Conservation (phyloP, 2,888 invertebrate genomes). For the Folsomia manolachei region DNA sequence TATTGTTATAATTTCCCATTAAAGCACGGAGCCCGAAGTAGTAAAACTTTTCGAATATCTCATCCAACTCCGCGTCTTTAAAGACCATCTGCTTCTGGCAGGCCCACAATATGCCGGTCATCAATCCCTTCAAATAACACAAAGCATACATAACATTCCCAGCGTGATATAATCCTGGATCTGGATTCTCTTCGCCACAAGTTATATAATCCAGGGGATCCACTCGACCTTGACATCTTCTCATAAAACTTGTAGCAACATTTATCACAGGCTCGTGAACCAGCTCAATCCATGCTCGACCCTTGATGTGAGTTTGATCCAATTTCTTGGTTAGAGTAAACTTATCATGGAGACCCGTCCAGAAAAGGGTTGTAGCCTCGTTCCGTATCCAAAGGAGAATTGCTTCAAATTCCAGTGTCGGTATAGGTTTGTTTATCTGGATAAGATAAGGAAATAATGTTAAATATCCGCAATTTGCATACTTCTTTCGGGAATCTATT, state of each 20-base stretch:
- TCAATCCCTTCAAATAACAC: not conserved
- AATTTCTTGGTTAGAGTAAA: not conserved
- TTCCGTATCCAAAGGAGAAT: not conserved
- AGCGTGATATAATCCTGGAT: too few species aligned
- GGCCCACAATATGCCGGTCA: conserved; percentile 34
- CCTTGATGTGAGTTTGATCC: not conserved
- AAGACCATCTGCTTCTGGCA: conserved; percentile 21
- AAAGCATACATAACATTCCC: not conserved
- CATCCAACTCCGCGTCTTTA: conserved; percentile 26
- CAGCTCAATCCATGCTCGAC: not conserved
- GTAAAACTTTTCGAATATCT: conserved; percentile 44
- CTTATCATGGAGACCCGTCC: not conserved
- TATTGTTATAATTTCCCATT: too few species aligned
- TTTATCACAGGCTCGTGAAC: not conserved
- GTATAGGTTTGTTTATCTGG: not conserved
- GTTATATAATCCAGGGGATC: not conserved
- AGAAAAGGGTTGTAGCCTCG: not conserved
- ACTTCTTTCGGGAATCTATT: too few species aligned
- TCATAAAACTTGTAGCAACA: not conserved
- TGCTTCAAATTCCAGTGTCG: not conserved
- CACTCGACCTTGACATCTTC: not conserved
- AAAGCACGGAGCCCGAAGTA: conserved; percentile 39
- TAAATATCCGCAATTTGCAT: too few species aligned
- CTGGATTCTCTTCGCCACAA: not conserved
- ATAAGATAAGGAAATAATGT: too few species aligned